phyloP scores from a whole-genome alignment of 2,888 invertebrate species.

The Leptarthrus brevirostris region DNA sequence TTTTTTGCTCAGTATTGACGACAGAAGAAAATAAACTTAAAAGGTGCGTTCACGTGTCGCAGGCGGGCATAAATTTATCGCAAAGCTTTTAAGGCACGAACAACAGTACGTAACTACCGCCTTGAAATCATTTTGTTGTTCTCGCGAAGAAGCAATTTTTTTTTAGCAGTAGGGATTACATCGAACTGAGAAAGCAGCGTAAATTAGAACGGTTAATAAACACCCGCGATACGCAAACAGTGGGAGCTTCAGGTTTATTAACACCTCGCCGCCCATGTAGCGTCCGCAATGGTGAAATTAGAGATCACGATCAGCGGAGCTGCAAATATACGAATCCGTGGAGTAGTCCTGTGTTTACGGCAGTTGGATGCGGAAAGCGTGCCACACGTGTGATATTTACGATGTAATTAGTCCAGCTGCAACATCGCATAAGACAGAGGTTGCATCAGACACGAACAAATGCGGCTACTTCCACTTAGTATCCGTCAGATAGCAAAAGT shows the following conservation, averaged over 20 bases:
- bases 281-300: conserved; percentile 15
- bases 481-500: conserved; percentile 1
- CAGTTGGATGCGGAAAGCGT: conserved; percentile 39
- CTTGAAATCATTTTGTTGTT: not conserved
- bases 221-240: conserved; percentile 44
- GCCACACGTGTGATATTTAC: conserved; percentile 54
- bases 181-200: not conserved
- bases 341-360: not conserved
- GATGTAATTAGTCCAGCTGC: conserved; percentile 53
- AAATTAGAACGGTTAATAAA: conserved; percentile 44
- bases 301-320: conserved; percentile 39
- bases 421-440: conserved; percentile 34
- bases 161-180: not conserved
- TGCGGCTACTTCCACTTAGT: conserved; percentile 19
- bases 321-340: not conserved
- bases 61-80: not conserved
- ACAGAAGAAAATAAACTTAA: not conserved
- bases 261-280: conserved; percentile 17
- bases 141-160: not conserved
- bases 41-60: not conserved
- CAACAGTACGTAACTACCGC: not conserved
- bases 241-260: conserved; percentile 44
- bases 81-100: not conserved
- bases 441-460: conserved; percentile 48
- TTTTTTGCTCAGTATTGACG: not conserved